phyloP scores from a whole-genome alignment of 1,140 invertebrate genomes.

The Ganaspis sp. region DNA sequence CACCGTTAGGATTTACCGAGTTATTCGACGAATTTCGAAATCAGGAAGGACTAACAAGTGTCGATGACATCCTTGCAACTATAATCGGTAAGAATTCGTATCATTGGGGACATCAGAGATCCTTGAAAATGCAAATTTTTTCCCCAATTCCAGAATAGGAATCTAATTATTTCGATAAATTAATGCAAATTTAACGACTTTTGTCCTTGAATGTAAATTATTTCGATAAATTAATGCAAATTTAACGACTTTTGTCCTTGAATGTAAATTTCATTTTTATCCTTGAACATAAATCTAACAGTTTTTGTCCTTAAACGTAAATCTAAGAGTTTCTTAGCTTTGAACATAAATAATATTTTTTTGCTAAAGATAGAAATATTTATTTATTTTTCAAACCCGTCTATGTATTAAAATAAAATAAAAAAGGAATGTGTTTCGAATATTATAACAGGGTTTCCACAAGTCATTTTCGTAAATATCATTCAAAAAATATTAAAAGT shows the following conservation, averaged over 20 bases:
- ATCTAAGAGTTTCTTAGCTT: too few species aligned
- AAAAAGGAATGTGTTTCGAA: too few species aligned
- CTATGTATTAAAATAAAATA: too few species aligned
- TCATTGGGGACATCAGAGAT: conserved; percentile 2
- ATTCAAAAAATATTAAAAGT: too few species aligned
- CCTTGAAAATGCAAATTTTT: conserved; percentile 1
- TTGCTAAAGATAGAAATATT: too few species aligned
- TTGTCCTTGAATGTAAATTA: neutral
- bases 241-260: conserved; percentile 4
- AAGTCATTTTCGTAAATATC: too few species aligned
- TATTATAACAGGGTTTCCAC: too few species aligned
- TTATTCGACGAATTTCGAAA: conserved; percentile 89
- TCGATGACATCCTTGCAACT: conserved; percentile 91
- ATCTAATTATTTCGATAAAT: neutral
- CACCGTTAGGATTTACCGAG: conserved; percentile 88
- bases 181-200: neutral
- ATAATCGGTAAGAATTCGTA: conserved; percentile 80
- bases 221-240: neutral
- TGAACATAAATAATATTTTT: too few species aligned
- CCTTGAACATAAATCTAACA: too few species aligned
- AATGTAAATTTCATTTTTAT: conserved; percentile 3
- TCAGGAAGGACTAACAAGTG: conserved; percentile 89
- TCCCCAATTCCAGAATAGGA: neutral
- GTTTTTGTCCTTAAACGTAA: too few species aligned
- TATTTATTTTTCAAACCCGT: too few species aligned